phyloP scores from a whole-genome alignment of 2,888 invertebrate genomes.

The Malthinus flaveolus region DNA sequence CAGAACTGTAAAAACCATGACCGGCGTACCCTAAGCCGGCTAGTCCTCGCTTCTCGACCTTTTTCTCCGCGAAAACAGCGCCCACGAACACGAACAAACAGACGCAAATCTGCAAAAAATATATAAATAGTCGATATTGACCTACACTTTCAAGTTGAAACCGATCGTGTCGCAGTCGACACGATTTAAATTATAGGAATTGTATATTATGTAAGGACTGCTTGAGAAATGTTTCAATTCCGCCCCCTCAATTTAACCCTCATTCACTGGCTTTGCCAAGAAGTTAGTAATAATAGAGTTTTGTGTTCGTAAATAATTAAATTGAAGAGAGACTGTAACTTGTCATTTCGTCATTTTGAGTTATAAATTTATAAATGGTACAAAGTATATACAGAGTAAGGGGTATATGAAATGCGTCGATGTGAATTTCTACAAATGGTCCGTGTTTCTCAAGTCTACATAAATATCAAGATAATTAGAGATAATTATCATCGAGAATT shows the following conservation, averaged over 20 bases:
- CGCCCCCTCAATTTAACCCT: background rate
- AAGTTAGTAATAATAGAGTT: conserved; percentile 1
- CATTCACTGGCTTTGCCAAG: conserved; percentile 2
- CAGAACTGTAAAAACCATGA: conserved; percentile 18
- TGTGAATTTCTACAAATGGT: background rate
- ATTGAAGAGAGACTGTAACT: background rate
- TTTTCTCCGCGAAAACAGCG: conserved; percentile 36
- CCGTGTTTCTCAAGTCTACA: too few species aligned
- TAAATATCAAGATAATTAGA: too few species aligned
- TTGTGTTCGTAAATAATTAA: background rate
- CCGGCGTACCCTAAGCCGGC: conserved; percentile 41
- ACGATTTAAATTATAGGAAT: conserved; percentile 1
- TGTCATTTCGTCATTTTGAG: background rate
- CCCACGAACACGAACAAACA: conserved; percentile 40
- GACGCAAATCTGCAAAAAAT: conserved; percentile 37
- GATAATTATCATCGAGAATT: too few species aligned
- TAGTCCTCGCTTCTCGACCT: conserved; percentile 47
- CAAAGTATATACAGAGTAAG: background rate
- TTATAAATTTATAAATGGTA: background rate
- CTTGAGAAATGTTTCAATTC: conserved; percentile 1
- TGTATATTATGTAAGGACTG: background rate
- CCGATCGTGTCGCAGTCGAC: background rate
- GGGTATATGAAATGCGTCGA: background rate
- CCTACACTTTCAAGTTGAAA: background rate
- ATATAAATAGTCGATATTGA: background rate